Conservation (phyloP, 1,140 invertebrate species). For the Drosophila micromelanica region DNA sequence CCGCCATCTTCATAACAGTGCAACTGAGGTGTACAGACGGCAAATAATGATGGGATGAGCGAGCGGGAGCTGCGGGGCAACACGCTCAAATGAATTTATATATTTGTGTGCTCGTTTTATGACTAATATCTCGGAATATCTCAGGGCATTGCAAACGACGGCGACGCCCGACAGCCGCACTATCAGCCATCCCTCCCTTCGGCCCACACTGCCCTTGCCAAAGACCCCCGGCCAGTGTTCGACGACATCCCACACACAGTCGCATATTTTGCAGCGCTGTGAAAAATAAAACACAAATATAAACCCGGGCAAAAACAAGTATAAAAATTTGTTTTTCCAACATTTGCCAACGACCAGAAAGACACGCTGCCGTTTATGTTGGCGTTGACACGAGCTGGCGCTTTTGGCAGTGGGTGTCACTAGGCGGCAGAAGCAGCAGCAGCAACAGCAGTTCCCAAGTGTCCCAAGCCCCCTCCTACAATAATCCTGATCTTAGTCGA, state of each 20-base stretch:
- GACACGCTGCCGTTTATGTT: slow-evolving; percentile 54
- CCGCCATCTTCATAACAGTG: slow-evolving; percentile 74
- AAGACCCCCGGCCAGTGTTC: slow-evolving; percentile 21
- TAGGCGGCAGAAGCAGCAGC: slow-evolving; percentile 27
- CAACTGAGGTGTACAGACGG: slow-evolving; percentile 17
- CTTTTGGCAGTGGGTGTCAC: slow-evolving; percentile 40
- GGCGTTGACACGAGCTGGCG: slow-evolving; percentile 45
- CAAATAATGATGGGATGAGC: background rate
- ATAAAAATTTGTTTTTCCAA: slow-evolving; percentile 83
- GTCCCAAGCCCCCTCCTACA: background rate
- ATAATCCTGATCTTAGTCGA: slow-evolving; percentile 25
- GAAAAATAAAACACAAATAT: slow-evolving; percentile 81
- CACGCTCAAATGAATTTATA: slow-evolving; percentile 79
- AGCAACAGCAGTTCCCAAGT: slow-evolving; percentile 1
- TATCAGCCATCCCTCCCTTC: slow-evolving; percentile 41
- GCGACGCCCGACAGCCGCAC: slow-evolving; percentile 50
- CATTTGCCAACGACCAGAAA: slow-evolving; percentile 76
- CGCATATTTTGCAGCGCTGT: slow-evolving; percentile 77
- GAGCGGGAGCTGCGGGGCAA: slow-evolving; percentile 21
- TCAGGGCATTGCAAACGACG: slow-evolving; percentile 52
- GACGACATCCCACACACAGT: slow-evolving; percentile 36
- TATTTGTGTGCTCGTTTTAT: slow-evolving; percentile 76
- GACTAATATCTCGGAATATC: slow-evolving; percentile 82
- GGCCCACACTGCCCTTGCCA: background rate
- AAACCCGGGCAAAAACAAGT: slow-evolving; percentile 79